Percentiles rank a stretch among this genome's conserved stretches.
Conservation (phyloP, 1,140 invertebrate genomes). For the Spodoptera litura region DNA sequence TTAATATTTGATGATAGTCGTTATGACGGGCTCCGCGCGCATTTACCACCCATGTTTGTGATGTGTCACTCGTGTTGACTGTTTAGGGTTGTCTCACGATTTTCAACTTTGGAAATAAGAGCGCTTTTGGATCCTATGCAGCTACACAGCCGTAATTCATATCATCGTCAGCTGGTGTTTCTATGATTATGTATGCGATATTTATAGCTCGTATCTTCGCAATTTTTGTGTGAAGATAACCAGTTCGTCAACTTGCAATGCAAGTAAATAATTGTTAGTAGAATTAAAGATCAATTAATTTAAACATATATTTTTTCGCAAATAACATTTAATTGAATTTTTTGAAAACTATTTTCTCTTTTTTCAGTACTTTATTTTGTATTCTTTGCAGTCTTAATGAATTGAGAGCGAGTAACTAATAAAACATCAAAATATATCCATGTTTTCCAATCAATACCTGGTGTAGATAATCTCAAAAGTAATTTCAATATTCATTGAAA, state of each 20-base stretch:
- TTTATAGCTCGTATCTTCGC: slow-evolving; percentile 4
- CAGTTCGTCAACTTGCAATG: slow-evolving; percentile 9
- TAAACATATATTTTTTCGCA: no score
- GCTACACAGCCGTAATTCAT: slow-evolving; percentile 21
- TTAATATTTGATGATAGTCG: slow-evolving; percentile 68
- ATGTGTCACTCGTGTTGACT: slow-evolving; percentile 57
- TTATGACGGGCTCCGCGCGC: slow-evolving; percentile 66
- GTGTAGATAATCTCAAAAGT: no score
- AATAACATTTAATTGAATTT: no score
- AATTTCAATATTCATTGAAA: background rate
- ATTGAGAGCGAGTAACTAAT: no score
- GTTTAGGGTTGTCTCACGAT: slow-evolving; percentile 56
- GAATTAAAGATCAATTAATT: no score
- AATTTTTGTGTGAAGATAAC: slow-evolving; percentile 21
- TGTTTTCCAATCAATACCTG: no score
- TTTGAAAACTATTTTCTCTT: no score
- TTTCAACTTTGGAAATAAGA: slow-evolving; percentile 56
- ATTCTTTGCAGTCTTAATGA: no score
- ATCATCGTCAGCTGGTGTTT: slow-evolving; percentile 32
- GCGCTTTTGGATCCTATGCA: slow-evolving; percentile 39
- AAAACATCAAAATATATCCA: no score
- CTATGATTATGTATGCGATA: slow-evolving; percentile 41
- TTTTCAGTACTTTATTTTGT: no score
- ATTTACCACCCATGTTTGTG: slow-evolving; percentile 64
- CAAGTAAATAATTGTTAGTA: background rate